Evolutionary conservation across 2,888 invertebrate species (phyloP), one percentile per base, ranked within the genome.

Genomic region (Clitarchus hookeri): DNA sequence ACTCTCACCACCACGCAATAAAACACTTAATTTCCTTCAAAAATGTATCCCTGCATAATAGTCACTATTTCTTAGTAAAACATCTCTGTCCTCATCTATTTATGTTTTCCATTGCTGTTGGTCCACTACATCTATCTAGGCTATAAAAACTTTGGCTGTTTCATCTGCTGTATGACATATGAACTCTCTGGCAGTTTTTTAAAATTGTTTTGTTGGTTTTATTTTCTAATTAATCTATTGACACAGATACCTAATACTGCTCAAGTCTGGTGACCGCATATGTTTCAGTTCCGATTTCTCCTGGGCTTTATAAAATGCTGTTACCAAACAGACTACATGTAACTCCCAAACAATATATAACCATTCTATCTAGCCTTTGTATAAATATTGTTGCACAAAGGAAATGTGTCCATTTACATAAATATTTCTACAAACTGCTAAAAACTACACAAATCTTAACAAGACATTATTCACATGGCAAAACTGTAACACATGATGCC

Each of bases 111-210:
- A 53, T 19, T 53, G 19, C 19, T 12, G 53, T 8, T n/a, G n/a
- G 65, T 65, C 13, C 13, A n/a, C 65, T n/a, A 65, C 8, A 16
- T 65, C 65, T 65, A 65, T 65, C n/a, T 19, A 65, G 19, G n/a
- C 65, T 65, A 65, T n/a, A 65, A 65, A 65, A 65, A 65, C 65
- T 65, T 65, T 65, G 65, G 65, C 65, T 65, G 65, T 19, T 65
- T n/a, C 19, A 65, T 65, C 65, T n/a, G 65, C 65, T 65, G 65
- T 65, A 65, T 65, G 65, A 65, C 65, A 23, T n/a, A 65, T 23
- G 65, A 65, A 65, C 8, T 23, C 65, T 23, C n/a, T 12, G n/a
- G 8, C 11, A n/a, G 65, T 23, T 65, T n/a, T n/a, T 23, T n/a
- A 65, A n/a, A 19, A 65, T n/a, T 65, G n/a, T n/a, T 65, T n/a